Base-by-base conservation (phyloP, 1,140 invertebrate species). In the Hyphantria cunea region DNA sequence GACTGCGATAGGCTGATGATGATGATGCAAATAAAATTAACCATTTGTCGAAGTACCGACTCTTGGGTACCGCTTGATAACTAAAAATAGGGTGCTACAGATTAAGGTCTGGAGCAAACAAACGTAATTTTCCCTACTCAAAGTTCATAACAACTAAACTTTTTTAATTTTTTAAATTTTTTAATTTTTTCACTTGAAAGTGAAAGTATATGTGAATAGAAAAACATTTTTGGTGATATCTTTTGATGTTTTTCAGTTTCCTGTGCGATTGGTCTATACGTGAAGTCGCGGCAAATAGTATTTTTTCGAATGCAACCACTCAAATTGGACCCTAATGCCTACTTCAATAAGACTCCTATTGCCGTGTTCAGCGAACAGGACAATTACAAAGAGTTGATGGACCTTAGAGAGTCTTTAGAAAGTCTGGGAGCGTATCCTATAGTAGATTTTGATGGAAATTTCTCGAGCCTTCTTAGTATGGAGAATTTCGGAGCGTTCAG, bases 401-500 rank as follows among this genome's bases (percentile, higher is more conserved):
- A 89, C n/a, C 74, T 92, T 0, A 76, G 77, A 32, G 82, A 90
- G 13, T 85, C 86, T 0, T 68, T 92, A 17, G 79, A 82, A 50
- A 64, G 68, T 2, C 70, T 92, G 6, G 92, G 92, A 51, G 90
- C 92, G 0, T 82, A 80, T 39, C 82, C 92, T 7, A 86, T 94
- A 25, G 81, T 82, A 34, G 73, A 92, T 12, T 95, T 94, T 56
- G 86, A 94, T 77, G 94, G 94, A 3, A 93, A 93, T 73, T 95
- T 93, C 70, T 91, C 92, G 5, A 92, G 93, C 49, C 81, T 95
- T 9, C 77, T 95, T 3, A 80, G 91, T 11, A 90, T 93, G 69
- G 89, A 92, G 39, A 93, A 95, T 65, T 93, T 95, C 87, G 94
- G 93, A 13, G 94, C 93, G 12, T 91, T 95, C 41, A 94, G 93